A percentile compares a stretch with the other conserved stretches of the same genome.
Conservation (phyloP, 1,140 invertebrate species). For the Musca domestica region DNA sequence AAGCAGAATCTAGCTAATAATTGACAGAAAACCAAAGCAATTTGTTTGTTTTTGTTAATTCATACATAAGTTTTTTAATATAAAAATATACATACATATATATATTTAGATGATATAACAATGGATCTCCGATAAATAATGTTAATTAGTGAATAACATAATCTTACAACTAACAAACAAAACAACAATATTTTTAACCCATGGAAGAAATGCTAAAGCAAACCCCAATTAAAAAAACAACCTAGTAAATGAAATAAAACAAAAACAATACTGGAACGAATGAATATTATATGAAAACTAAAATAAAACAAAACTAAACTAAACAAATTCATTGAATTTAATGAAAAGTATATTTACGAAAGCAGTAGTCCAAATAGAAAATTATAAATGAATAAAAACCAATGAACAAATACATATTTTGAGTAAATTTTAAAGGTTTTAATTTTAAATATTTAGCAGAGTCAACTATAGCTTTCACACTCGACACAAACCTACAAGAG, state of each 20-base stretch:
- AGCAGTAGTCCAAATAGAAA: neutral
- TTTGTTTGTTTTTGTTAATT: too few relatives aligned
- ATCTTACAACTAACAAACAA: neutral
- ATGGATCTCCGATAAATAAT: too few relatives aligned
- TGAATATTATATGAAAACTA: neutral
- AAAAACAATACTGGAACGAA: neutral
- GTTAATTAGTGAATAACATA: too few relatives aligned
- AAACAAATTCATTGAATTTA: constrained; percentile 2
- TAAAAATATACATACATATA: too few relatives aligned
- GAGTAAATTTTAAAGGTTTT: constrained; percentile 19
- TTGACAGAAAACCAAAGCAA: too few relatives aligned
- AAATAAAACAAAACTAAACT: neutral
- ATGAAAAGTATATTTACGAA: constrained; percentile 12
- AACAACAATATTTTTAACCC: neutral
- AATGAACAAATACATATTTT: constrained; percentile 3
- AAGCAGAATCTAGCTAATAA: too few relatives aligned
- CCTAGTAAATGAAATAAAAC: neutral
- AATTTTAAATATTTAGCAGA: constrained; percentile 5
- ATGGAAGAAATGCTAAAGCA: neutral
- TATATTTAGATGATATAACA: too few relatives aligned
- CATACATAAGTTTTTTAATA: too few relatives aligned
- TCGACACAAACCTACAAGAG: neutral
- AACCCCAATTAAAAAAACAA: neutral
- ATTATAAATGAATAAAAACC: neutral
- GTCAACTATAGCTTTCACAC: neutral